Percentiles rank a stretch among this genome's conserved stretches.
phyloP scores from a whole-genome alignment of 2,797 vertebrate genomes.

The Acanthis flammea region DNA sequence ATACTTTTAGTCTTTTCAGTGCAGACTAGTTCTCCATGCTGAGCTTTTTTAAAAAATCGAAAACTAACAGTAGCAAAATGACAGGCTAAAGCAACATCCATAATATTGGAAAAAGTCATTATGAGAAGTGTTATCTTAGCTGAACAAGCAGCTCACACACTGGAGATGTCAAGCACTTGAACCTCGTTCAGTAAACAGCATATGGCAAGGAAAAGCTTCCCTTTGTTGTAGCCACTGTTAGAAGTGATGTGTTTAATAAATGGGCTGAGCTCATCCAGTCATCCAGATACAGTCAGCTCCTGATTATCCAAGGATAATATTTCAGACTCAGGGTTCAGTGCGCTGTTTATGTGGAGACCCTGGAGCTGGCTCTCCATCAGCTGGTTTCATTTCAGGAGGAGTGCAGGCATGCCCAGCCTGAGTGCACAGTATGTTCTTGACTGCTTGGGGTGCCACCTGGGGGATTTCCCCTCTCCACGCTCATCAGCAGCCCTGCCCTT shows the following conservation, averaged over 20 bases:
- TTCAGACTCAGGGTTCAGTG: background rate
- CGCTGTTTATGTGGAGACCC: rapidly evolving
- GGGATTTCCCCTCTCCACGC: background rate
- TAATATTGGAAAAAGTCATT: background rate
- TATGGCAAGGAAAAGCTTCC: background rate
- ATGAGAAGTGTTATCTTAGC: background rate
- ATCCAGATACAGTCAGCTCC: background rate
- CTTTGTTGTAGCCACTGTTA: background rate
- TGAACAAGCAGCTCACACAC: background rate
- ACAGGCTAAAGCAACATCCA: background rate
- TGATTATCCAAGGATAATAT: background rate
- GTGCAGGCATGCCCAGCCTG: background rate
- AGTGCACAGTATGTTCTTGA: background rate
- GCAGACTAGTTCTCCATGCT: background rate
- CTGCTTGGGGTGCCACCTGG: background rate
- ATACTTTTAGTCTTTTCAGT: background rate
- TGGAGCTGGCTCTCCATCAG: background rate
- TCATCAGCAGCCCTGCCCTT: background rate
- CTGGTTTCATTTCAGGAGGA: background rate
- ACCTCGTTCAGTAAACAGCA: background rate
- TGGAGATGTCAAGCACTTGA: background rate
- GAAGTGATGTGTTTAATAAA: background rate
- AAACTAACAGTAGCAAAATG: background rate
- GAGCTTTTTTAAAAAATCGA: background rate
- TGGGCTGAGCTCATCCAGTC: background rate